Conservation (phyloP, 2,113 vertebrate species). For the Zootoca vivipara region DNA sequence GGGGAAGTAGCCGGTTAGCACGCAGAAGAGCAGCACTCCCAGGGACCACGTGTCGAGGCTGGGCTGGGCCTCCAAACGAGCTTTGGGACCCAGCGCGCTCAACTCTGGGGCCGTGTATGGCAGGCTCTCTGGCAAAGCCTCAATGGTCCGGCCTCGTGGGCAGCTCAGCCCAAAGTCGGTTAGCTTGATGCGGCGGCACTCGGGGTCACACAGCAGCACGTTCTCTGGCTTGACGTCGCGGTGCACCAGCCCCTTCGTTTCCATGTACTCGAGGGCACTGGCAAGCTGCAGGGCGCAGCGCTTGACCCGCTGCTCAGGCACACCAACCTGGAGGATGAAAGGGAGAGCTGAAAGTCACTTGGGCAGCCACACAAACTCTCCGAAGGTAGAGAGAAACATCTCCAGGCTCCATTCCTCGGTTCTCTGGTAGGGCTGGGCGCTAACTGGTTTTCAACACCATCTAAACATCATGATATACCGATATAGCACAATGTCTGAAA, state of each 20-base stretch:
- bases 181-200: conserved; percentile 86
- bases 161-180: conserved; percentile 87
- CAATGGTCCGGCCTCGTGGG: conserved; percentile 71
- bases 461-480: too few species aligned
- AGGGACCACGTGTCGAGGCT: conserved; percentile 87
- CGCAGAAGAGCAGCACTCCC: conserved; percentile 84
- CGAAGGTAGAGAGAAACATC: too few species aligned
- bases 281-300: conserved; percentile 84
- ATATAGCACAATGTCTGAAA: too few species aligned
- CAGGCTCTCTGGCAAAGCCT: conserved; percentile 80
- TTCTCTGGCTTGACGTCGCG: conserved; percentile 92
- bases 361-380: neutral
- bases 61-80: conserved; percentile 78
- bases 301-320: conserved; percentile 81
- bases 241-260: conserved; percentile 86
- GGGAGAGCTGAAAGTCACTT: neutral
- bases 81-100: conserved; percentile 39
- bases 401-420: neutral
- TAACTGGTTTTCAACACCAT: too few species aligned
- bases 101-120: conserved; percentile 88
- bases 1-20: conserved; percentile 85
- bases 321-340: conserved; percentile 74
- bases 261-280: conserved; percentile 85
- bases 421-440: neutral
- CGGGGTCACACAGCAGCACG: conserved; percentile 84